phyloP scores from a whole-genome alignment of 2,113 vertebrate genomes.

The Callocephalon fimbriatum region DNA sequence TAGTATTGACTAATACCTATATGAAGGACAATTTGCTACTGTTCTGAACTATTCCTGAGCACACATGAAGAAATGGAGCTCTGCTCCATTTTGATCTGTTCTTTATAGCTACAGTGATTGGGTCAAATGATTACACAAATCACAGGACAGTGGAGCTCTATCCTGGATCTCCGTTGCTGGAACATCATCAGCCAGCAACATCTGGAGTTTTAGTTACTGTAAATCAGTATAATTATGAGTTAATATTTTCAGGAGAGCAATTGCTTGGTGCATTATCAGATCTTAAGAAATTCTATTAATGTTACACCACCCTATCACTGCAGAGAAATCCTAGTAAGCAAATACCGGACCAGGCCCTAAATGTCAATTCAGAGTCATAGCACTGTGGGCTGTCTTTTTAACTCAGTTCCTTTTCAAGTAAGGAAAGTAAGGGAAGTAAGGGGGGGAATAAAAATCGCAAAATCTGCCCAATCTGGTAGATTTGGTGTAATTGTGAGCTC shows the following conservation, averaged over 20 bases:
- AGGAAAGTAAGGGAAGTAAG: too few relatives aligned
- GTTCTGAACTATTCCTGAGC: neutral
- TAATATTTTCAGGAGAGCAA: neutral
- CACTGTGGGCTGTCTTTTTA: neutral
- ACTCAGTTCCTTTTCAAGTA: neutral
- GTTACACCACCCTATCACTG: neutral
- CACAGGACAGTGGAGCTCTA: neutral
- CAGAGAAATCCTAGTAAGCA: neutral
- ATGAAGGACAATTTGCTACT: neutral
- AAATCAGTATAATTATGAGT: neutral
- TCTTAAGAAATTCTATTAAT: neutral
- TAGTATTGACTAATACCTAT: neutral
- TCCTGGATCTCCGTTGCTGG: neutral
- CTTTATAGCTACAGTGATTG: neutral
- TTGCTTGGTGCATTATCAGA: neutral
- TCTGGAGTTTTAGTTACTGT: neutral
- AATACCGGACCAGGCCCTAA: neutral
- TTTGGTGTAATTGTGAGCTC: neutral
- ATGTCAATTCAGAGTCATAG: neutral
- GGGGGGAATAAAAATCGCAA: neutral
- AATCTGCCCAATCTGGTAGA: neutral
- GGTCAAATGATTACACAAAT: neutral
- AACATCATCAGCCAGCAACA: neutral
- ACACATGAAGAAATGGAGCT: rapidly evolving
- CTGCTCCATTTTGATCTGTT: neutral